Base-by-base conservation (phyloP, 2,888 invertebrate species). In the Pristionchus japonicus region DNA sequence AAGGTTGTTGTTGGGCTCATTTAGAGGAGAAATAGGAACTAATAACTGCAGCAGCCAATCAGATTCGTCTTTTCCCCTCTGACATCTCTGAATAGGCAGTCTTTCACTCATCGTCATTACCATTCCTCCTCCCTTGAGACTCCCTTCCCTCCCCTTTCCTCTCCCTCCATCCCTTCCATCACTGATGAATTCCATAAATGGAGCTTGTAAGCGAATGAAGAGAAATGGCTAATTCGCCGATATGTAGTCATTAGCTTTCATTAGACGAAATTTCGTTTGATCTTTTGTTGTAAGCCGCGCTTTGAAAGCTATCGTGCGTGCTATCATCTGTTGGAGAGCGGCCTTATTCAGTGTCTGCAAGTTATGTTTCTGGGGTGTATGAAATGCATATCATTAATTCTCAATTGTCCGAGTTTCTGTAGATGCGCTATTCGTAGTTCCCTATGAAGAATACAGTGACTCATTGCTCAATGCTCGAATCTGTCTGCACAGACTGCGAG, bases 121-220 rank as follows among this genome's bases (percentile, higher is more conserved):
- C 85, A 85, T 85, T 64, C n/a, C 80, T 84, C 57, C 57, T 85
- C 64, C 85, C 85, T 85, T 20, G 61, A 20, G 61, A 43, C 7
- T 57, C 13, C 31, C 34, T 23, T 23, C 9, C n/a, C 34, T 34
- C 70, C 43, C 77, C 27, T 37, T 23, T 43, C 34, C 43, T 40
- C 77, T 43, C 77, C 43, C 70, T 34, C 82, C 52, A 49, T 49
- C 47, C 57, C 40, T 27, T 57, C 37, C 61, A 61, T 85, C 85
- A 17, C 27, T 80, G 49, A 37, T 40, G 43, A 40, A 47, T 47
- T 43, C 64, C 31, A 40, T 43, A 34, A 49, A 82, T n/a, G 82
- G 47, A 61, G 85, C 85, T 85, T 85, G 49, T 85, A 31, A 64
- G 43, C 11, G 70, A 70, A 70, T 34, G 70, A 83, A 57, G 43